Conservation (phyloP, 2,888 invertebrate species). For the Spodoptera exigua region DNA sequence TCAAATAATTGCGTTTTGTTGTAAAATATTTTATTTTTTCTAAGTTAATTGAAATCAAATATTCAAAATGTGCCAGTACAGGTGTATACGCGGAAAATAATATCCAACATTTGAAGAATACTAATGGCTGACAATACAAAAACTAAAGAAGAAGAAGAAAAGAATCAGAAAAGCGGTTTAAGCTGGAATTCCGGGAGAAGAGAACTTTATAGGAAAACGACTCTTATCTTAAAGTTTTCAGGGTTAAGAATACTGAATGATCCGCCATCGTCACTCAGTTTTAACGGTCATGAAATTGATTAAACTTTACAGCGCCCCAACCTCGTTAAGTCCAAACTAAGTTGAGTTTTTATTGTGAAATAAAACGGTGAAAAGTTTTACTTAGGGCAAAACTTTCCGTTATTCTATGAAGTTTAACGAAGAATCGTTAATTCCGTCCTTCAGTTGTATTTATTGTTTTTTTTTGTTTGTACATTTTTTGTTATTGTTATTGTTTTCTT, state of each 20-base stretch:
- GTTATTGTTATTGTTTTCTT: slow-evolving; percentile 28
- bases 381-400: slow-evolving; percentile 55
- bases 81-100: no score
- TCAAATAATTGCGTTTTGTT: no score
- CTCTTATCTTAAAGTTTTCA: slow-evolving; percentile 45
- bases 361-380: slow-evolving; percentile 63
- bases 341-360: slow-evolving; percentile 67
- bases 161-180: slow-evolving; percentile 9
- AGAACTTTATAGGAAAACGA: slow-evolving; percentile 38
- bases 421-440: slow-evolving; percentile 65
- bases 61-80: no score
- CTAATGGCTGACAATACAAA: neutral
- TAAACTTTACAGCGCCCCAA: slow-evolving; percentile 61
- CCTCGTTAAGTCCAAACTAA: slow-evolving; percentile 61
- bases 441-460: slow-evolving; percentile 60
- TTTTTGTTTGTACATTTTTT: slow-evolving; percentile 40
- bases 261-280: slow-evolving; percentile 59
- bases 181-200: slow-evolving; percentile 8
- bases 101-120: slow-evolving; percentile 1
- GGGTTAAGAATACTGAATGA: slow-evolving; percentile 50
- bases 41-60: no score
- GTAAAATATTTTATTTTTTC: no score
- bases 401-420: slow-evolving; percentile 59
- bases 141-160: neutral
- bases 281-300: slow-evolving; percentile 61